Base-by-base conservation (phyloP, 2,888 invertebrate species). In the Anticlea derivata region DNA sequence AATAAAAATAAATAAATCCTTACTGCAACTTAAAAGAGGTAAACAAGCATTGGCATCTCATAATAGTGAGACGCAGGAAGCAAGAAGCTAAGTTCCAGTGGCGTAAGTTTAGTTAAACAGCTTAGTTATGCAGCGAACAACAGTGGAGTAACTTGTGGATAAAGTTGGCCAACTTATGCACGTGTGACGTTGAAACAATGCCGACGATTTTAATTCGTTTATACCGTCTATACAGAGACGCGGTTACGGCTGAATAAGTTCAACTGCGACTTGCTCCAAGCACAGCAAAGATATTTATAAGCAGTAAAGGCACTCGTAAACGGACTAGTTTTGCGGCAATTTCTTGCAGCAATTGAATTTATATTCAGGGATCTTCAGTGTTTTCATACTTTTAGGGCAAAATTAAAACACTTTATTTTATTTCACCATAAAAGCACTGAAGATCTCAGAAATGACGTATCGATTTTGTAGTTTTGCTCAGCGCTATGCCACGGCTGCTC, bases 61-160 rank as follows among this genome's bases (percentile, higher is more conserved):
- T 73, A 70, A 71, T 75, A 66, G 65, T 72, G 75, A 73, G 63
- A 68, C 68, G 67, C 61, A 69, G 68, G 73, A 74, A 70, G 61
- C 70, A 67, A 69, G 72, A 70, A 70, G 70, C 67, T 68, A 72
- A 77, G 71, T 75, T 75, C 66, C 65, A 62, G 60, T 61, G 55
- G 67, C 68, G 54, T 64, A 74, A 78, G 75, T 76, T 78, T 68
- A 66, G 66, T 66, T 47, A 55, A 67, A 65, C 58, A 63, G 66
- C 66, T 77, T 75, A 76, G 79, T 75, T 78, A 80, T 79, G 78
- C 78, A 68, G 61, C 55, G 52, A 65, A 62, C 65, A 66, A 55
- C 51, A 57, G 63, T 63, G 60, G 65, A 66, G 66, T 66, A 70
- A 73, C 68, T 76, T 70, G 65, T 60, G 65, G 69, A 63, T 55